phyloP scores from a whole-genome alignment of 2,113 vertebrate species.

The Poeciliopsis occidentalis region DNA sequence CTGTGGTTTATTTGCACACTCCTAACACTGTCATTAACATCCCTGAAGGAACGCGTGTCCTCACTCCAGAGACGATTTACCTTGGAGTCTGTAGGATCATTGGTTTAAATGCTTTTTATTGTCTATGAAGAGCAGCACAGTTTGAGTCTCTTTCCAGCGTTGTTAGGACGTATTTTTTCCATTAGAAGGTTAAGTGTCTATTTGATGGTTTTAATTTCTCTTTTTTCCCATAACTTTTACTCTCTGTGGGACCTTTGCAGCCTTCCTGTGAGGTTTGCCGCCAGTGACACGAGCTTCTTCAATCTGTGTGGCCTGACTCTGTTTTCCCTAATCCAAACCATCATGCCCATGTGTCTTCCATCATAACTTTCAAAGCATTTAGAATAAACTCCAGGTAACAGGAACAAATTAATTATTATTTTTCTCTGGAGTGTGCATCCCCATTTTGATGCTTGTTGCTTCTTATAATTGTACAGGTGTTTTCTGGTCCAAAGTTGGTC shows the following conservation, averaged over 20 bases:
- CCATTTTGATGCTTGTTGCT: neutral
- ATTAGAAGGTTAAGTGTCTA: conserved; percentile 32
- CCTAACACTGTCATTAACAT: conserved; percentile 13
- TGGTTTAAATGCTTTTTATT: neutral
- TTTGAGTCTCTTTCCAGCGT: neutral
- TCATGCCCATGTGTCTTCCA: conserved; percentile 77
- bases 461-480: conserved; percentile 17
- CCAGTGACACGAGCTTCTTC: conserved; percentile 66
- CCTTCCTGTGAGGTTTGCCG: conserved; percentile 61
- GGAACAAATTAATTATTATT: conserved; percentile 79
- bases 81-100: neutral
- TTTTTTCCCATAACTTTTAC: conserved; percentile 38
- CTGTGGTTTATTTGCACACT: conserved; percentile 52
- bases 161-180: conserved; percentile 8
- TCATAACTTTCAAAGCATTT: conserved; percentile 69
- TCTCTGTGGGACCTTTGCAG: conserved; percentile 45
- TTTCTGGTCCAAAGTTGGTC: conserved; percentile 36
- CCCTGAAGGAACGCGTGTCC: conserved; percentile 13
- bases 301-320: conserved; percentile 69
- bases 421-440: conserved; percentile 37
- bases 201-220: conserved; percentile 28
- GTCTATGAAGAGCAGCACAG: conserved; percentile 1
- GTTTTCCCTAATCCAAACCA: conserved; percentile 72
- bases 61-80: neutral
- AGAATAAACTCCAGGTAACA: conserved; percentile 71